These are phyloP conservation scores for Delichon dasypus DNA, from an alignment of 2,797 vertebrate species.

Conservation along the genomic window DNA sequence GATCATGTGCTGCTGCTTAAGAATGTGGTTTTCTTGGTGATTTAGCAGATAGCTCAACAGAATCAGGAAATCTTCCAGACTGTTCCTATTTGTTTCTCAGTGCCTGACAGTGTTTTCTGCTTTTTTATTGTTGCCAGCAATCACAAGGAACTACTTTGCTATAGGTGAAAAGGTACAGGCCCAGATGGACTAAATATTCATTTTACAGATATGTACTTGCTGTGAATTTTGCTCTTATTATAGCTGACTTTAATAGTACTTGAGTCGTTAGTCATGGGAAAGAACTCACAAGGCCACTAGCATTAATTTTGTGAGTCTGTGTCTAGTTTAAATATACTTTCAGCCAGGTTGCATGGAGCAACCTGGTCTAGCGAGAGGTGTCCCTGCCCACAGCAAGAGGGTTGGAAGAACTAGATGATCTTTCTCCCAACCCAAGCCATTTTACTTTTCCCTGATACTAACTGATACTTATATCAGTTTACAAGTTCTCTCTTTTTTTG, in stretches of 20 bases:
- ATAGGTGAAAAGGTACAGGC: background rate
- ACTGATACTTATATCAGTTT: background rate
- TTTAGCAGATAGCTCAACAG: conserved; percentile 16
- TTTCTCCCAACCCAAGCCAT: background rate
- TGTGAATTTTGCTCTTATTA: background rate
- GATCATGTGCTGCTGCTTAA: background rate
- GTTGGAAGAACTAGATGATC: background rate
- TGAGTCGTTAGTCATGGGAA: background rate
- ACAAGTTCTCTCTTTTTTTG: background rate
- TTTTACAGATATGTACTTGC: background rate
- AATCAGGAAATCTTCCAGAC: conserved; percentile 43
- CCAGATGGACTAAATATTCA: background rate
- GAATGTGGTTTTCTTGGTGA: conserved; percentile 23
- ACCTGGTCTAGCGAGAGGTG: no score
- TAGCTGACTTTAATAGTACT: background rate
- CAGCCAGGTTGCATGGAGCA: background rate
- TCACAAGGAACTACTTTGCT: background rate
- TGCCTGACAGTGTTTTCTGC: background rate
- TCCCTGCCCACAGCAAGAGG: fast-evolving
- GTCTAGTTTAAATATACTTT: background rate
- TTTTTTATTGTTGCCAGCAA: background rate
- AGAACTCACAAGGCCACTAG: background rate
- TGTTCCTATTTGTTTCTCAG: background rate
- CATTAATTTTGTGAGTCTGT: background rate
- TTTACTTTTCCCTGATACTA: background rate